These are phyloP conservation scores for Lamprotornis superbus DNA, from an alignment of 2,113 vertebrate species.

Conservation along the genomic window DNA sequence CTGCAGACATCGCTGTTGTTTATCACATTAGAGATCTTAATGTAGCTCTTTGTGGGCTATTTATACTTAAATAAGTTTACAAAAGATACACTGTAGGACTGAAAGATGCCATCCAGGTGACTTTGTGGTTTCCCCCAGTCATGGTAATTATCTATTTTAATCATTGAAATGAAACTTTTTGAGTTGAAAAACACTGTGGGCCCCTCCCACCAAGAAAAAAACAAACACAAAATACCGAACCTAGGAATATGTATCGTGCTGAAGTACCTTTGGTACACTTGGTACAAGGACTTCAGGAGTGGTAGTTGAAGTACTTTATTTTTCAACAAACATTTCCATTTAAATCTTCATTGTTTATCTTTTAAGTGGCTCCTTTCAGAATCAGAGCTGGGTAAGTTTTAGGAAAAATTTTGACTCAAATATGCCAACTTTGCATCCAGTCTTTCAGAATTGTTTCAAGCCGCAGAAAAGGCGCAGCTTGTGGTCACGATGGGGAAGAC, in stretches of 20 bases:
- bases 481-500: not conserved
- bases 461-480: not conserved
- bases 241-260: not conserved
- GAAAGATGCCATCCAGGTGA: not conserved
- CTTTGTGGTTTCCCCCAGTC: not conserved
- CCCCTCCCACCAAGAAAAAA: not conserved
- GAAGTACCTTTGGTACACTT: not conserved
- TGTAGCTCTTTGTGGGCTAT: not conserved
- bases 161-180: not conserved
- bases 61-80: not conserved
- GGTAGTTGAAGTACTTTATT: not conserved
- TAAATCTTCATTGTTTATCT: not conserved
- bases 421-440: not conserved
- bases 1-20: not conserved
- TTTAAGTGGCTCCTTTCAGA: not conserved
- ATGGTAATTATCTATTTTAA: not conserved
- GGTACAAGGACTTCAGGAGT: not conserved
- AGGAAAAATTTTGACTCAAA: not conserved
- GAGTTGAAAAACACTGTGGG: not conserved
- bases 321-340: not conserved
- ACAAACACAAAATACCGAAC: accelerated
- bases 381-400: not conserved
- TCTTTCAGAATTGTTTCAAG: not conserved
- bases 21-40: not conserved
- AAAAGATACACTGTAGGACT: not conserved